phyloP scores from a whole-genome alignment of 2,797 vertebrate species.

The Neosalanx taihuensis region DNA sequence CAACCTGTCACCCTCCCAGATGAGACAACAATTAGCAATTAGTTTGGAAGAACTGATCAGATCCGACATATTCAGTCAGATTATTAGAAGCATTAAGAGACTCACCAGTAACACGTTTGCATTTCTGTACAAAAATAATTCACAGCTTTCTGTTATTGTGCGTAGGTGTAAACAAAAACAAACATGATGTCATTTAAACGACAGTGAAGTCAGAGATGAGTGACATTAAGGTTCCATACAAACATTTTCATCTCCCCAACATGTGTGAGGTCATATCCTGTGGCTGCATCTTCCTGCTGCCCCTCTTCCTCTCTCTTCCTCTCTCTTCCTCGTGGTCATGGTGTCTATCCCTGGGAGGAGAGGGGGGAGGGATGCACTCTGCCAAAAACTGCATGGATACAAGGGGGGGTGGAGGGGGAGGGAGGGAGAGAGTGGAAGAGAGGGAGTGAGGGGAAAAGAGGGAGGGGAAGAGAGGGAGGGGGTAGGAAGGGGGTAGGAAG shows the following conservation, averaged over 20 bases:
- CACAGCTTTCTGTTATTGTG: background rate
- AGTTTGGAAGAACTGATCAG: too few species aligned
- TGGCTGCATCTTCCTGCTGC: conserved; percentile 41
- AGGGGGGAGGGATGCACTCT: conserved; percentile 54
- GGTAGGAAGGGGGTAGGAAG: background rate
- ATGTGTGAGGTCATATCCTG: conserved; percentile 38
- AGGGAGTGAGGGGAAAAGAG: conserved; percentile 25
- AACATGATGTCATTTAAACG: background rate
- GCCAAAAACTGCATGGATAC: conserved; percentile 82
- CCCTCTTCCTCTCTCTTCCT: conserved; percentile 50
- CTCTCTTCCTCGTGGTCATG: conserved; percentile 51
- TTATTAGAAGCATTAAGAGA: conserved; percentile 31
- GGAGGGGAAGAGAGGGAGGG: conserved; percentile 56
- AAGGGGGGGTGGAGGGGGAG: conserved; percentile 63
- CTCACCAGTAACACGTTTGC: conserved; percentile 40
- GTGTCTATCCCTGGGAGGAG: conserved; percentile 46
- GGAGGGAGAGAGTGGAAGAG: conserved; percentile 31
- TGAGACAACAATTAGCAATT: conserved; percentile 1
- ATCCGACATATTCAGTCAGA: too few species aligned
- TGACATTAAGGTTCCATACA: background rate
- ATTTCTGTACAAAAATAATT: background rate
- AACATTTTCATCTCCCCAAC: conserved; percentile 29
- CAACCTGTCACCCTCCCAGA: conserved; percentile 41
- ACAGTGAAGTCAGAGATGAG: too few species aligned
- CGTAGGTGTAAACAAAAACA: background rate